Evolutionary conservation across 2,113 vertebrate genomes (phyloP), one percentile per base, ranked within the genome.

Genomic region (Atrichornis clamosus): DNA sequence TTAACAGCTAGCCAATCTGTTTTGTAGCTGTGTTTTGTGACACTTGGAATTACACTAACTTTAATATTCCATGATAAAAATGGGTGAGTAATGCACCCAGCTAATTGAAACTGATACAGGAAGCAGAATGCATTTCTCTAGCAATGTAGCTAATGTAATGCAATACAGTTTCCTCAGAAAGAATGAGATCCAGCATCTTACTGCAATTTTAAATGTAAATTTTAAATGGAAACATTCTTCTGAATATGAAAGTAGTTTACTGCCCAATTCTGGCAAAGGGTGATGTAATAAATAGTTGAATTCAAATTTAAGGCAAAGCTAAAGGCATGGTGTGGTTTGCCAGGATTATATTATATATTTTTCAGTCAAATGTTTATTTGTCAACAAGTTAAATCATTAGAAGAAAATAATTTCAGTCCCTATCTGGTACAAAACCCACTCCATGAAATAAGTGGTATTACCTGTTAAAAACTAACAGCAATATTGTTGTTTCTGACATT

Each of bases 161-260:
- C 73, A 87, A 56, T 96, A 77, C 44, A 89, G 46, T 95, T 97
- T 96, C 89, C 94, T 93, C 84, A 69, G 44, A 65, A 92, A 92
- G 93, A 97, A 93, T 50, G 65, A 95, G 79, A 39, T 93, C 94
- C 96, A 97, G 84, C 82, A 93, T 93, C 87, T 95, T 97, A 97
- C 90, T 98, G 93, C 91, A 97, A 96, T 97, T 97, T 95, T 94
- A 97, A 96, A 98, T 97, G 94, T 97, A 97, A 95, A 97, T 97
- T 97, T 97, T 98, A 97, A 98, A 97, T 98, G 92, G 95, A 98
- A 98, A 98, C 97, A 97, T 97, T 98, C 95, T 97, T 97, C 81
- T 97, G 94, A 97, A 87, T 96, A 97, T 93, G 95, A 97, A 97
- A 93, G 72, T 26, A 42, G 83, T 98, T 98, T 97, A 97, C 94